These are phyloP conservation scores for Mesitornis unicolor DNA, from an alignment of 2,113 vertebrate species.

Conservation along the genomic window DNA sequence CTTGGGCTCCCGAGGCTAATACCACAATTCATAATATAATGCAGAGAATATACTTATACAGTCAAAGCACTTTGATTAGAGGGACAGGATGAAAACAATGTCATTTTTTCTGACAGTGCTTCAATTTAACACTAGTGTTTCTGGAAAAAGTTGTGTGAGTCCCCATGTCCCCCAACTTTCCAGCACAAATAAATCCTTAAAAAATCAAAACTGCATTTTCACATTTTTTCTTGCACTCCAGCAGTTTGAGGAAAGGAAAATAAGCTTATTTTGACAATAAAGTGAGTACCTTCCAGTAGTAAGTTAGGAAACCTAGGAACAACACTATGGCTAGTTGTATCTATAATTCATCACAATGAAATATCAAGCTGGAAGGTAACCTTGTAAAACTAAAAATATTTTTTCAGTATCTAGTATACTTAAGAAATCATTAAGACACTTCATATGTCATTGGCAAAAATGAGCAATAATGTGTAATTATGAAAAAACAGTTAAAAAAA, in stretches of 20 bases:
- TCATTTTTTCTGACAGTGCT: background rate
- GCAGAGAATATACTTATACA: background rate
- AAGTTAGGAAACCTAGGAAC: background rate
- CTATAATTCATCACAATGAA: background rate
- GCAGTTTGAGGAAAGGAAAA: background rate
- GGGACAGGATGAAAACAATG: background rate
- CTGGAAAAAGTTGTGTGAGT: background rate
- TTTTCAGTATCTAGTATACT: background rate
- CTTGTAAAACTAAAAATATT: background rate
- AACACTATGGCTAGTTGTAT: background rate
- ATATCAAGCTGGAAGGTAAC: background rate
- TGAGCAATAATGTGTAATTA: background rate
- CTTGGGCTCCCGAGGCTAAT: background rate
- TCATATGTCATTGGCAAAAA: background rate
- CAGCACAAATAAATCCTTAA: background rate
- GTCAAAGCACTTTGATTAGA: background rate
- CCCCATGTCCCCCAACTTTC: fast-evolving
- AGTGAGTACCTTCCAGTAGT: background rate
- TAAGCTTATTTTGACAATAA: background rate
- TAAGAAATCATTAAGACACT: background rate
- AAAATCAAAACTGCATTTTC: background rate
- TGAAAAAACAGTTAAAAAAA: background rate
- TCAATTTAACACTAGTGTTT: background rate
- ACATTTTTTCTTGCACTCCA: background rate
- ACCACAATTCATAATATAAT: background rate